Percentiles rank a stretch among this genome's conserved stretches.
These are phyloP conservation scores for Bugulina stolonifera DNA, from an alignment of 2,888 invertebrate species.

Conservation along the genomic window DNA sequence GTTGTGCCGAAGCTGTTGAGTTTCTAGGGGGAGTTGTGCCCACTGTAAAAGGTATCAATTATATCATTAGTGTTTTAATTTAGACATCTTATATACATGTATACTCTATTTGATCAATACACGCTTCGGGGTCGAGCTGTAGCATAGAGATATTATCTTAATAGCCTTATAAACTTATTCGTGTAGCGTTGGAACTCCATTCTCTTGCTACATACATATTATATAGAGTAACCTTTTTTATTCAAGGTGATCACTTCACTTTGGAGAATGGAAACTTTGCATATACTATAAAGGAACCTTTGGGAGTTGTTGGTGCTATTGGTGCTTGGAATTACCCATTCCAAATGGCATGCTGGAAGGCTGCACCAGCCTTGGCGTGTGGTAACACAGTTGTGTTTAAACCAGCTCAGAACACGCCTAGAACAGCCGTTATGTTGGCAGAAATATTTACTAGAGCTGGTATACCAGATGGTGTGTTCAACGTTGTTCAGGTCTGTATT, in stretches of 20 bases:
- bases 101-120: neutral
- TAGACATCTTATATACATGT: no score
- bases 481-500: conserved; percentile 56
- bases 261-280: conserved; percentile 55
- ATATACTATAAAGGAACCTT: conserved; percentile 56
- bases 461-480: conserved; percentile 57
- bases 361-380: conserved; percentile 57
- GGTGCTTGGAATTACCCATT: conserved; percentile 62
- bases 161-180: no score
- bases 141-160: no score
- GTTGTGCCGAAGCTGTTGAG: conserved; percentile 58
- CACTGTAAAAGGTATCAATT: conserved; percentile 51
- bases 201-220: neutral
- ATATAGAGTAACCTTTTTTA: neutral
- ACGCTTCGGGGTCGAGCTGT: no score
- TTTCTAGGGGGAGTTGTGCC: conserved; percentile 57
- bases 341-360: conserved; percentile 56
- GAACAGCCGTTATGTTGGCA: conserved; percentile 57
- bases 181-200: no score
- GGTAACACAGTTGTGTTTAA: conserved; percentile 60
- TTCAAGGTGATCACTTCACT: conserved; percentile 54
- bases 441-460: conserved; percentile 57
- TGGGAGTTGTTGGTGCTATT: conserved; percentile 58
- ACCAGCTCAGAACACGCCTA: conserved; percentile 58
- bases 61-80: no score